A percentile compares a stretch with the other conserved stretches of the same genome.
These are phyloP conservation scores for Turnix velox DNA, from an alignment of 2,113 vertebrate genomes.

Conservation along the genomic window DNA sequence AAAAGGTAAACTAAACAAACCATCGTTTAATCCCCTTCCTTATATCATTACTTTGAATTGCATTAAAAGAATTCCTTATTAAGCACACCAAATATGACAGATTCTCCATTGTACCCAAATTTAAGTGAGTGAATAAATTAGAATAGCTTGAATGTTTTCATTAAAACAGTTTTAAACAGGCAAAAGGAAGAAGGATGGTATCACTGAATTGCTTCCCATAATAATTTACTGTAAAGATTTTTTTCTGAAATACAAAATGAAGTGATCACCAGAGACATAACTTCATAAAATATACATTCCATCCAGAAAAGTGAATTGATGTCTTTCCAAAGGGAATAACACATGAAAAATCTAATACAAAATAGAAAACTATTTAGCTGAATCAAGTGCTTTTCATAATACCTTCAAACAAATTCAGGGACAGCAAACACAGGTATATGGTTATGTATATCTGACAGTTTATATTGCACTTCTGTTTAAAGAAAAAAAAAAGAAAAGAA, in stretches of 20 bases:
- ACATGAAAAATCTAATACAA: not conserved
- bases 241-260: not conserved
- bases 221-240: not conserved
- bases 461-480: not conserved
- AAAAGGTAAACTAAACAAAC: not conserved
- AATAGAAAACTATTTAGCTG: not conserved
- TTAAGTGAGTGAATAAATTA: not conserved
- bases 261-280: not conserved
- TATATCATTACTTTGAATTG: not conserved
- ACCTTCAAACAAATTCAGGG: not conserved
- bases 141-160: not conserved
- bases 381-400: not conserved
- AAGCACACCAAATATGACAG: not conserved
- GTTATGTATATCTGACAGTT: not conserved
- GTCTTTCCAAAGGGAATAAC: not conserved
- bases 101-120: not conserved
- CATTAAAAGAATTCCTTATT: not conserved
- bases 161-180: not conserved
- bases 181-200: not conserved
- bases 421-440: not conserved
- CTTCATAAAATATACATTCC: not conserved
- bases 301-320: not conserved
- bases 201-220: not conserved
- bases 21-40: not conserved
- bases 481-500: not conserved